Evolutionary conservation across 2,113 vertebrate genomes (phyloP).

Genomic region (Uria aalge): DNA sequence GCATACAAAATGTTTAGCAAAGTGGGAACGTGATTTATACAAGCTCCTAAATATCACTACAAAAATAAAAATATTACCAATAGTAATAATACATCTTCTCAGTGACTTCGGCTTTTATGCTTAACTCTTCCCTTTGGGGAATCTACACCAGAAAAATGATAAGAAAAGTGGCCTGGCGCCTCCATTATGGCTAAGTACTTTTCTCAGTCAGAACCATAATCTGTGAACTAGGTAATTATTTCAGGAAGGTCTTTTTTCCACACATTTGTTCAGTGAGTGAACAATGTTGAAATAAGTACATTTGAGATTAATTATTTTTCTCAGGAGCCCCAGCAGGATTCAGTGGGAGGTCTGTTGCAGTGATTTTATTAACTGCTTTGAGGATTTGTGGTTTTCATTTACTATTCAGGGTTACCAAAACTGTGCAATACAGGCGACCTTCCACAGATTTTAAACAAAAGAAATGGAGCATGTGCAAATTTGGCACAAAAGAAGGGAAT

Average conservation of each 20-base stretch:
- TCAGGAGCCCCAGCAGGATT: constrained; percentile 10
- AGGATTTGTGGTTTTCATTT: constrained; percentile 2
- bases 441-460: background rate
- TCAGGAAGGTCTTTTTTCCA: background rate
- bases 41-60: background rate
- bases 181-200: background rate
- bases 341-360: constrained; percentile 18
- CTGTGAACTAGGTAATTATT: constrained; percentile 13
- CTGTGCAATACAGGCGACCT: fast-evolving
- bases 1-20: background rate
- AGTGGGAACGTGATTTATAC: background rate
- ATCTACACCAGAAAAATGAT: background rate
- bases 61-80: background rate
- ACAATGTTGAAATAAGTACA: constrained; percentile 16
- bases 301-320: constrained; percentile 55
- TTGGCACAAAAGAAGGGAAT: background rate
- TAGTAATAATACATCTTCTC: background rate
- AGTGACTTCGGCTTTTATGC: background rate
- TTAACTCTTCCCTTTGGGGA: background rate
- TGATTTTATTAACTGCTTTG: constrained; percentile 10
- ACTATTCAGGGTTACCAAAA: background rate
- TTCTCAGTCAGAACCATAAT: background rate
- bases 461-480: background rate
- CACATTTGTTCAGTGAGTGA: constrained; percentile 12
- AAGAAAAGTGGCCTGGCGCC: background rate